phyloP scores from a whole-genome alignment of 1,140 invertebrate species.

The Himalopsyche phryganea region DNA sequence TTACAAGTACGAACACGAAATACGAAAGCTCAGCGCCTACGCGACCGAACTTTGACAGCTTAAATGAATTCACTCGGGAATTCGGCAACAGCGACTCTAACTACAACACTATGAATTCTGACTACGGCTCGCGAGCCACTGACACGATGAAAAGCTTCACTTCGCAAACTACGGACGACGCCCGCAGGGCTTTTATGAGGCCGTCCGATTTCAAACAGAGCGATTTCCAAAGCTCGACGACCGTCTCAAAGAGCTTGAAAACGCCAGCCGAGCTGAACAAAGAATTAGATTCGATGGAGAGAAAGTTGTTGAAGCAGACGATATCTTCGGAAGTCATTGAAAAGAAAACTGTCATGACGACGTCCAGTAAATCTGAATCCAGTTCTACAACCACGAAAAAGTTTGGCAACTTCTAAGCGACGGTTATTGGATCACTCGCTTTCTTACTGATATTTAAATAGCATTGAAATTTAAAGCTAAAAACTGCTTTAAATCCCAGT shows the following conservation, averaged over 20 bases:
- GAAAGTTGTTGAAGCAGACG: conserved; percentile 48
- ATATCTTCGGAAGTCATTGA: conserved; percentile 51
- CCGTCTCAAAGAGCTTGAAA: conserved; percentile 39
- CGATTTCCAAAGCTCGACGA: conserved; percentile 40
- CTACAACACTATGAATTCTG: conserved; percentile 48
- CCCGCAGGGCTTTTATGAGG: conserved; percentile 43
- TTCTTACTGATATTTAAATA: not conserved
- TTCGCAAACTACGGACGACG: conserved; percentile 13
- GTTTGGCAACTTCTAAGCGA: conserved; percentile 49
- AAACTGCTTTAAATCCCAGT: not conserved
- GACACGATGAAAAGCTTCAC: conserved; percentile 44
- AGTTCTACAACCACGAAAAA: conserved; percentile 53
- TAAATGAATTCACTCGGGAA: conserved; percentile 47
- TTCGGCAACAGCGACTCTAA: conserved; percentile 43
- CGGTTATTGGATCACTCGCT: not conserved
- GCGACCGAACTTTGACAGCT: conserved; percentile 43
- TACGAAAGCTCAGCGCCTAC: conserved; percentile 39
- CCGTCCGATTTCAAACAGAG: conserved; percentile 47
- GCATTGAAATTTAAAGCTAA: not conserved
- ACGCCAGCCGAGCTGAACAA: conserved; percentile 43
- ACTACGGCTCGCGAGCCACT: conserved; percentile 46
- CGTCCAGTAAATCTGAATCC: conserved; percentile 50
- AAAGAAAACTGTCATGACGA: conserved; percentile 51
- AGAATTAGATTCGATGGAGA: conserved; percentile 47
- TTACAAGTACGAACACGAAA: conserved; percentile 50